Evolutionary conservation across 2,888 invertebrate species (phyloP).

Genomic region (Drosophila emarginata): DNA sequence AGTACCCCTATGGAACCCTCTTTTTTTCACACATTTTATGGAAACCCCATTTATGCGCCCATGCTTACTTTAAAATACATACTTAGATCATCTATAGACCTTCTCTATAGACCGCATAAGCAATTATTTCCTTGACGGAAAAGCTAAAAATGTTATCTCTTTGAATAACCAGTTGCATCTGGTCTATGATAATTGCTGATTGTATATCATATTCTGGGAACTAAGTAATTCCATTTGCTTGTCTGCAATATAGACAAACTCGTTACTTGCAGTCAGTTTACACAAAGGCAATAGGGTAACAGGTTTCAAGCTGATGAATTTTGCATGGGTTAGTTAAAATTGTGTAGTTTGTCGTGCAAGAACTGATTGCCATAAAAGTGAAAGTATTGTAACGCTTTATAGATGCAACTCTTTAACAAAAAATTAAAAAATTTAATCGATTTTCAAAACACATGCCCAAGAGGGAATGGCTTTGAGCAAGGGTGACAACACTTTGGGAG

Average conservation of each 20-base stretch:
- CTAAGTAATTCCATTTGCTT: background rate
- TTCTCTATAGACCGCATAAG: slow-evolving; percentile 4
- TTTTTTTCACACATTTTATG: background rate
- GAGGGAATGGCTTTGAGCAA: too few relatives aligned
- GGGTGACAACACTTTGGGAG: too few relatives aligned
- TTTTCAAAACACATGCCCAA: too few relatives aligned
- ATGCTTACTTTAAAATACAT: background rate
- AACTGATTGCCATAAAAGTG: background rate
- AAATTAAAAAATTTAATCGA: too few relatives aligned
- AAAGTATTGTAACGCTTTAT: background rate
- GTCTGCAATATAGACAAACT: background rate
- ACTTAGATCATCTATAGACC: background rate
- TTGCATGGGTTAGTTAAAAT: background rate
- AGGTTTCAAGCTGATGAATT: background rate
- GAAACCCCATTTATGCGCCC: background rate
- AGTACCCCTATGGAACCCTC: too few relatives aligned
- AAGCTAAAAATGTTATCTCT: slow-evolving; percentile 3
- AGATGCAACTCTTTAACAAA: background rate
- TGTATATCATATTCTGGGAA: slow-evolving; percentile 6
- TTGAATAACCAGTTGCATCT: slow-evolving; percentile 14
- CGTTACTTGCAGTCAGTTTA: background rate
- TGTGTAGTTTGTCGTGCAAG: background rate
- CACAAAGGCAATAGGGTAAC: background rate
- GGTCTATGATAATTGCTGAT: slow-evolving; percentile 11
- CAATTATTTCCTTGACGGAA: slow-evolving; percentile 8